These are phyloP conservation scores for Cataglyphis cursor DNA, from an alignment of 2,888 invertebrate species.

Conservation along the genomic window DNA sequence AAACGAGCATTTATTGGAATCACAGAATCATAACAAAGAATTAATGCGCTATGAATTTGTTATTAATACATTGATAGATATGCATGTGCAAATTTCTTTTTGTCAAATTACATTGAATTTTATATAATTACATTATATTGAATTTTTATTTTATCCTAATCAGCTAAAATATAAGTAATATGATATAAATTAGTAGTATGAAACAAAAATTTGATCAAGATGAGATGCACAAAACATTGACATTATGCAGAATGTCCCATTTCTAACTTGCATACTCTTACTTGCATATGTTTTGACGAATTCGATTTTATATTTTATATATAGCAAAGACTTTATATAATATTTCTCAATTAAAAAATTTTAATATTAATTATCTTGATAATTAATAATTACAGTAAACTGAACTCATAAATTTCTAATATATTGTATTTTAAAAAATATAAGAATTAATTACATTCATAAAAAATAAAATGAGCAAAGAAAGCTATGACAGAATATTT, in stretches of 20 bases:
- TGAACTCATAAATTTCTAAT: not conserved
- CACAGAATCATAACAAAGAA: constrained; percentile 17
- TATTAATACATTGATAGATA: constrained; percentile 44
- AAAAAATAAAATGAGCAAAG: not conserved
- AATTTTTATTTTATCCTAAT: constrained; percentile 18
- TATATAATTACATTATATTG: not conserved
- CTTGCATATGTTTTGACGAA: not conserved
- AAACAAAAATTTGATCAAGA: not conserved
- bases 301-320: not conserved
- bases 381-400: not conserved
- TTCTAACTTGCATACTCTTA: not conserved
- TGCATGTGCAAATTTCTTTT: not conserved
- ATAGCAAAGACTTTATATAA: not conserved
- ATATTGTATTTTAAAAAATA: not conserved
- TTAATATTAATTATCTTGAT: not conserved
- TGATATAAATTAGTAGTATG: not conserved
- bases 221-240: not conserved
- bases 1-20: constrained; percentile 45
- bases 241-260: constrained; percentile 3
- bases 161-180: constrained; percentile 8
- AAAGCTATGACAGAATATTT: not conserved
- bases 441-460: not conserved
- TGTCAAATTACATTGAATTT: constrained; percentile 12
- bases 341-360: not conserved
- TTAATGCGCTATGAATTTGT: constrained; percentile 27